Evolutionary conservation across 2,797 vertebrate genomes (phyloP), one percentile per base, ranked within the genome.

Genomic region (Onychomys torridus): DNA sequence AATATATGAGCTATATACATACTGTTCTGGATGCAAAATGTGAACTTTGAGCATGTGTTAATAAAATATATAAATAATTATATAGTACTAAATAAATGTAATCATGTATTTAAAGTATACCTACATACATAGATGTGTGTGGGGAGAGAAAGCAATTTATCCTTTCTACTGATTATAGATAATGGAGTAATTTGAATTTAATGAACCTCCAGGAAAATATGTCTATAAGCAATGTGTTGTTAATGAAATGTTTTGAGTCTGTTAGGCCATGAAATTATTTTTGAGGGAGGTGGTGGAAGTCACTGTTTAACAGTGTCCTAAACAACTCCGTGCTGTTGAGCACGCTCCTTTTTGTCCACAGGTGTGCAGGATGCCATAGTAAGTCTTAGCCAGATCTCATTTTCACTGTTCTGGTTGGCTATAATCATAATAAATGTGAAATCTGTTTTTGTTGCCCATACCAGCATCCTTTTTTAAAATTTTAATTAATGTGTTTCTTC

Each of bases 401-500:
- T 90, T 84, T 95, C 92, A 90, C 94, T 89, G 9, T 79, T 97
- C 52, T 85, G 71, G n/a, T 71, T 96, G 73, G 79, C 96, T 98
- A 96, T 96, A 96, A 97, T 97, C 43, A n/a, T 40, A n/a, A 87
- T 84, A 59, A 91, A 71, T 95, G 91, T 65, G 76, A 46, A 89
- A 65, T 95, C 79, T 94, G 95, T 83, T 96, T 97, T 96, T 96
- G 78, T 97, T 97, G 95, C 97, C 97, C 98, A 94, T 43, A 73
- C 32, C 87, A 93, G 69, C 96, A 97, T 78, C 73, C 79, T 97
- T 75, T 63, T 96, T 97, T 94, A 59, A 57, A 71, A 59, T 97
- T 57, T 73, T 88, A 98, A 98, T 98, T 98, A 98, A 98, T 98
- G 96, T 97, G 96, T 98, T 98, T 98, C 98, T 98, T 95, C 96